Evolutionary conservation across 2,797 vertebrate genomes (phyloP), one percentile per base, ranked within the genome.

Genomic region (Varecia variegata): DNA sequence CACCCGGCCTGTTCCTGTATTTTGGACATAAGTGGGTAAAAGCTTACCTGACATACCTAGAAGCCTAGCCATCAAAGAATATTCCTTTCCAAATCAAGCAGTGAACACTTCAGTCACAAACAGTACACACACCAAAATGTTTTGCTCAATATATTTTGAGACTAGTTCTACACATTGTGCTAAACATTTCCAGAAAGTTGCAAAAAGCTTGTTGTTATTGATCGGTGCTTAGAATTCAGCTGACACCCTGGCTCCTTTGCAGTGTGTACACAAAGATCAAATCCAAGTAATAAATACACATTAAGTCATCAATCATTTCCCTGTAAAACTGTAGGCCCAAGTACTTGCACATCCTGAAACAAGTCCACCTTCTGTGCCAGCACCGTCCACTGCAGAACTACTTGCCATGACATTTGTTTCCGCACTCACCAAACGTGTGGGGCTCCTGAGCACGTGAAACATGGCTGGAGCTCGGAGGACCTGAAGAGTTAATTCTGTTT

Each of bases 41-140:
- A 62, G 21, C n/a, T 35, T 15, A 52, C 7, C 32, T 25, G 47
- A 25, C 7, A 21, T 4, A 15, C 47, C n/a, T 50, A 77, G 21
- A 43, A 20, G 35, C 21, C 84, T 23, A 68, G 35, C 52, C 15
- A 11, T 30, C 30, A 40, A 58, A 56, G 18, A 91, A 60, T 6
- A 13, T 7, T 38, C n/a, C 12, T 62, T 88, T 43, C 47, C 43
- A 81, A 25, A 52, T 13, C 40, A 27, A 40, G 15, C 12, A 13
- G 76, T 1, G 25, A 21, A 7, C 23, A 2, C 27, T 17, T 30
- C 80, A 7, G 54, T 45, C 60, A 45, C 54, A 54, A 62, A 25
- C 14, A 23, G 14, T 0, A 5, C 40, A 35, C 1, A 1, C 40
- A 15, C 18, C 8, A 0, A 3, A 70, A 13, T 0, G 38, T 15